These are phyloP conservation scores for Dromius quadrimaculatus DNA, from an alignment of 2,888 invertebrate species.

Conservation along the genomic window DNA sequence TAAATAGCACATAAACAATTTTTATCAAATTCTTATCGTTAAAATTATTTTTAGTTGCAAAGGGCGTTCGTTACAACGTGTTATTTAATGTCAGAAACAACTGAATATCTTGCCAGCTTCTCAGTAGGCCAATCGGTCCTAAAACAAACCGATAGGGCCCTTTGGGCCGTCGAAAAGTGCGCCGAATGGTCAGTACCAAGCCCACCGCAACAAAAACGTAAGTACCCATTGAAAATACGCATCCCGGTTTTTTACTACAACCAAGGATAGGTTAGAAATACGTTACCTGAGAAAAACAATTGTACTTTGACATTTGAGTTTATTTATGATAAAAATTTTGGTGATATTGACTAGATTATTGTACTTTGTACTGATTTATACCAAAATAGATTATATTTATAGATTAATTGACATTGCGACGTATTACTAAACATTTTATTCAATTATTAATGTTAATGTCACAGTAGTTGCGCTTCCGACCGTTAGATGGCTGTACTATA, in stretches of 20 bases:
- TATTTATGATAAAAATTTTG: not conserved
- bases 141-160: constrained; percentile 28
- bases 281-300: not conserved
- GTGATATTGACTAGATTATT: not conserved
- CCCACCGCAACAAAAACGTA: constrained; percentile 34
- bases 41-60: constrained; percentile 26
- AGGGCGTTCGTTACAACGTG: constrained; percentile 27
- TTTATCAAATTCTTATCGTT: too few species aligned
- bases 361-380: constrained; percentile 16
- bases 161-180: constrained; percentile 51
- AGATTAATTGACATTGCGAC: constrained; percentile 11
- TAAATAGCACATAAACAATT: too few species aligned
- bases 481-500: too few species aligned
- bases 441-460: too few species aligned
- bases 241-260: not conserved
- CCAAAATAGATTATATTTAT: constrained; percentile 16
- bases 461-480: too few species aligned
- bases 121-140: constrained; percentile 47
- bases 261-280: not conserved
- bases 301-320: not conserved
- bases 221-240: constrained; percentile 25
- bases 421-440: constrained; percentile 11
- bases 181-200: constrained; percentile 51
- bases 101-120: constrained; percentile 42
- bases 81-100: constrained; percentile 22